phyloP scores from a whole-genome alignment of 2,797 vertebrate genomes.

The Erpetoichthys calabaricus region DNA sequence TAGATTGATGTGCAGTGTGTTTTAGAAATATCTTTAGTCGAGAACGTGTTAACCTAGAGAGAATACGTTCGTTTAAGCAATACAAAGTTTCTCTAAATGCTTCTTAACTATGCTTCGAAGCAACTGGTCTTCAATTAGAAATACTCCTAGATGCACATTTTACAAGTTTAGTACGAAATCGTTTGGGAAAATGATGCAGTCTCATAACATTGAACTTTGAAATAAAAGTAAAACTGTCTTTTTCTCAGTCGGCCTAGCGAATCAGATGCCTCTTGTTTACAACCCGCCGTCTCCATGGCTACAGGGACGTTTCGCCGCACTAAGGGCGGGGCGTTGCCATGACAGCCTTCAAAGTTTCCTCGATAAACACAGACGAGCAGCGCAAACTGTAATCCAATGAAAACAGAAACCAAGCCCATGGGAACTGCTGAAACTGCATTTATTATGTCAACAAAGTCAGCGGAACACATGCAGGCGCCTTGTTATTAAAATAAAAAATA shows the following conservation, averaged over 20 bases:
- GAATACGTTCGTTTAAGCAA: background rate
- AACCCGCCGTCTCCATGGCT: slow-evolving; percentile 25
- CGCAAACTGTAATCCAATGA: background rate
- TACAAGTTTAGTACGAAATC: too few relatives aligned
- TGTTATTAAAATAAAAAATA: background rate
- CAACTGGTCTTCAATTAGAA: too few relatives aligned
- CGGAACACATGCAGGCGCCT: background rate
- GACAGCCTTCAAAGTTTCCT: slow-evolving; percentile 40
- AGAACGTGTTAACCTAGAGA: background rate
- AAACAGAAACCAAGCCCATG: slow-evolving; percentile 4
- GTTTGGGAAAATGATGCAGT: background rate
- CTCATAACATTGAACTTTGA: background rate
- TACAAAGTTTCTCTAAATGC: background rate
- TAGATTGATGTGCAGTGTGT: too few relatives aligned
- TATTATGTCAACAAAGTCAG: slow-evolving; percentile 7
- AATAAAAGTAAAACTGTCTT: background rate
- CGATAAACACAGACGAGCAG: slow-evolving; percentile 30
- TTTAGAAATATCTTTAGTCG: background rate
- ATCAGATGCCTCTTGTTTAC: slow-evolving; percentile 2
- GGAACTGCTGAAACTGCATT: slow-evolving; percentile 3
- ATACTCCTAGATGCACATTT: too few relatives aligned
- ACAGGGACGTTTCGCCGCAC: slow-evolving; percentile 30
- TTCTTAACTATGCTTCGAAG: background rate
- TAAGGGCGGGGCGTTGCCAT: slow-evolving; percentile 40
- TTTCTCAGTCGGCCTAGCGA: background rate